Conservation (phyloP, 1,140 invertebrate genomes). For the Nylanderia fulva region DNA sequence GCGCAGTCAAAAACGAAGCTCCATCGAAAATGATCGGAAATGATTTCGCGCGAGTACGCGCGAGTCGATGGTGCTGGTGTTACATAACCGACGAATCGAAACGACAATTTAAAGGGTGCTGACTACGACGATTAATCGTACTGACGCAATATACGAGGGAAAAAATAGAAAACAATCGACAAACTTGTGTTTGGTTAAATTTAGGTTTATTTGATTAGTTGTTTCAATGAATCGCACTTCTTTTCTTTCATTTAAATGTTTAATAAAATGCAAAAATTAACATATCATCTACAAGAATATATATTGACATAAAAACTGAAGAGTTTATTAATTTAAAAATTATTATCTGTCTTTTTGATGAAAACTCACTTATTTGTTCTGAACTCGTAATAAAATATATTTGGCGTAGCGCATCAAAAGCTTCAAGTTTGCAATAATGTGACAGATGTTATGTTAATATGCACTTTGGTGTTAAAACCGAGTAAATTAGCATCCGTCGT, state of each 20-base stretch:
- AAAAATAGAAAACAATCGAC: neutral
- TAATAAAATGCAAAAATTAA: neutral
- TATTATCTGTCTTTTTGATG: neutral
- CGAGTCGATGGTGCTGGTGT: neutral
- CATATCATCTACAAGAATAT: neutral
- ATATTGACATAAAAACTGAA: neutral
- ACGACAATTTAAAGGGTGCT: constrained; percentile 22
- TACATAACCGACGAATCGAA: constrained; percentile 2
- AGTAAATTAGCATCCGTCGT: constrained; percentile 51
- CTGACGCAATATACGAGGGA: neutral
- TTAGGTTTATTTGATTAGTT: no score
- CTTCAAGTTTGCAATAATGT: constrained; percentile 18
- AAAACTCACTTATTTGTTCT: neutral
- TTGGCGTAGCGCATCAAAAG: neutral
- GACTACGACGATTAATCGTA: constrained; percentile 12
- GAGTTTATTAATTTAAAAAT: neutral
- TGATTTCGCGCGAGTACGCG: constrained; percentile 6
- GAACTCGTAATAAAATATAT: constrained; percentile 14
- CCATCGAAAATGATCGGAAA: constrained; percentile 57
- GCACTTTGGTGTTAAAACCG: constrained; percentile 26
- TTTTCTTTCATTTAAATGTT: neutral
- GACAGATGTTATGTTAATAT: constrained; percentile 16
- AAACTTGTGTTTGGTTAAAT: neutral
- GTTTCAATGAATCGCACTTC: neutral
- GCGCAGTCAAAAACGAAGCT: constrained; percentile 42